phyloP scores from a whole-genome alignment of 2,888 invertebrate genomes.

The Pristionchus maxplancki region DNA sequence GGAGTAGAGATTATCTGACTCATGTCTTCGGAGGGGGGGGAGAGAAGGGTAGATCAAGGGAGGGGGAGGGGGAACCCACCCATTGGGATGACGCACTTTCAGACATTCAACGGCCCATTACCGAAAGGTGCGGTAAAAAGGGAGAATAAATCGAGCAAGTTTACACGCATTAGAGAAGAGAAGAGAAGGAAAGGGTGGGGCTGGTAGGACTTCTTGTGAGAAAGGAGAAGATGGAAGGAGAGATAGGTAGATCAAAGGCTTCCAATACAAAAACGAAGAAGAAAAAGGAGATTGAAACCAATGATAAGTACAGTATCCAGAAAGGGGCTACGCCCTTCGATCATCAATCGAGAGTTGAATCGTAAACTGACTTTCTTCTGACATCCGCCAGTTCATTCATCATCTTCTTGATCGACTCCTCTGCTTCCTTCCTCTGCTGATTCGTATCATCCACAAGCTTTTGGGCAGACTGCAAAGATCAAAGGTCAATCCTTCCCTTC shows the following conservation, averaged over 20 bases:
- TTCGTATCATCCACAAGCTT: constrained; percentile 70
- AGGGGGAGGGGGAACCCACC: neutral
- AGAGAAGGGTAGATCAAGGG: neutral
- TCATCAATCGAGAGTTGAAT: no score
- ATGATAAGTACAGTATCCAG: neutral
- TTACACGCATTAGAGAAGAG: constrained; percentile 29
- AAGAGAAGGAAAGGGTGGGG: neutral
- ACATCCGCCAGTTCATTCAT: constrained; percentile 73
- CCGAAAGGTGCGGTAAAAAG: constrained; percentile 13
- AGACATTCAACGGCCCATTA: constrained; percentile 28
- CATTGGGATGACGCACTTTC: neutral
- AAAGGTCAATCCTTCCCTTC: neutral
- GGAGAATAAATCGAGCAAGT: neutral
- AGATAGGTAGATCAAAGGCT: constrained; percentile 4
- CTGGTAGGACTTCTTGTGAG: constrained; percentile 25
- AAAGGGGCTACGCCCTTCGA: neutral
- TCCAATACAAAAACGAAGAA: neutral
- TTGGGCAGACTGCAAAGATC: constrained; percentile 65
- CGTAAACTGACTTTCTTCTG: constrained; percentile 60
- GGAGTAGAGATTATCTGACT: constrained; percentile 42
- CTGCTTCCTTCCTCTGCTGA: constrained; percentile 61
- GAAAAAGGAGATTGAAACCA: neutral
- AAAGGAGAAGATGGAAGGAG: neutral
- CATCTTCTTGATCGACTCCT: constrained; percentile 69
- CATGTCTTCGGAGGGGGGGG: neutral